A percentile compares a stretch with the other conserved stretches of the same genome.
Conservation (phyloP, 2,797 vertebrate genomes). For the Euthynnus affinis region DNA sequence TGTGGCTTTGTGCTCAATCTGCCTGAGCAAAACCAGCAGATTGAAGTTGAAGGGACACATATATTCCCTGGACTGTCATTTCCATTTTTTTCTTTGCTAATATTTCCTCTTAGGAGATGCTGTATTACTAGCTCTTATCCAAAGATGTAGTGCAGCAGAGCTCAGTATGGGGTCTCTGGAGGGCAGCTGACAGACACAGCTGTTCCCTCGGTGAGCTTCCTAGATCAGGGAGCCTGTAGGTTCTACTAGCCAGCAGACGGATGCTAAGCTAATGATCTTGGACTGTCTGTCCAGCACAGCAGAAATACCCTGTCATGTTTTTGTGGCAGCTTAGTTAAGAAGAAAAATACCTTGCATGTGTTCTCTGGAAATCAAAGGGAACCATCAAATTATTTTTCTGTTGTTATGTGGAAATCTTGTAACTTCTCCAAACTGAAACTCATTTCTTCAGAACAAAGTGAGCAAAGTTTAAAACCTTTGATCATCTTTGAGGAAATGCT, state of each 20-base stretch:
- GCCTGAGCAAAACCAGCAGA: constrained; percentile 1
- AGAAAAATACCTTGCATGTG: constrained; percentile 1
- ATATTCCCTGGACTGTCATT: neutral
- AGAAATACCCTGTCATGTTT: constrained; percentile 80
- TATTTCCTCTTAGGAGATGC: constrained; percentile 25
- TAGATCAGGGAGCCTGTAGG: constrained; percentile 42
- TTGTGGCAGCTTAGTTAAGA: constrained; percentile 80
- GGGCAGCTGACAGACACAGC: constrained; percentile 79
- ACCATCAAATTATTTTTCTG: neutral
- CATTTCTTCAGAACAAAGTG: neutral
- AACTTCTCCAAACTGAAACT: neutral
- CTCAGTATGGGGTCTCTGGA: constrained; percentile 71
- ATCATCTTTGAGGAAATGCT: neutral
- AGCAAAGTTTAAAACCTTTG: too few species aligned
- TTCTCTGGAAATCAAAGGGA: neutral
- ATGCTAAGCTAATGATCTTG: constrained; percentile 57
- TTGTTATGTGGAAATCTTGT: neutral
- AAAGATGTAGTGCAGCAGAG: constrained; percentile 37
- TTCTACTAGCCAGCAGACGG: constrained; percentile 38
- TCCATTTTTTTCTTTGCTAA: neutral
- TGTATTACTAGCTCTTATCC: constrained; percentile 33
- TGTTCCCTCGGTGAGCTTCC: constrained; percentile 67
- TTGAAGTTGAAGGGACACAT: neutral
- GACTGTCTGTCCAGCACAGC: constrained; percentile 48
- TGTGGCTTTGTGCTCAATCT: neutral